phyloP scores from a whole-genome alignment of 2,113 vertebrate genomes.

The Tupaia tana region DNA sequence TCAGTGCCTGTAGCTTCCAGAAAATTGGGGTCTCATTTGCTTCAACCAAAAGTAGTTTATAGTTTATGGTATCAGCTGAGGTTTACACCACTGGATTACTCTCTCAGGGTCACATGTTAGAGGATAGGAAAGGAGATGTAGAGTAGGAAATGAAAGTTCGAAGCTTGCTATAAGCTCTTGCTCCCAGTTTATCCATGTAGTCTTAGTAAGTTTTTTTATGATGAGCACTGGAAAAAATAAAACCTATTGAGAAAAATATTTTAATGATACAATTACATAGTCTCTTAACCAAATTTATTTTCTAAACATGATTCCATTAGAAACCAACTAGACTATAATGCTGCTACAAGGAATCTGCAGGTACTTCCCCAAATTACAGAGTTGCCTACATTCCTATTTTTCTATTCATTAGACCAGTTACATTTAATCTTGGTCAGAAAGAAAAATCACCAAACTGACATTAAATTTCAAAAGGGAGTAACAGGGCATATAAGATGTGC shows the following conservation, averaged over 20 bases:
- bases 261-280: neutral
- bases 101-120: neutral
- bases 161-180: neutral
- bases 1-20: neutral
- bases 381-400: slow-evolving; percentile 7
- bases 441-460: neutral
- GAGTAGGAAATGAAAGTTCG: neutral
- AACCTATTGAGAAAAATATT: neutral
- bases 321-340: neutral
- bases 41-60: neutral
- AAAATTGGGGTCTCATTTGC: neutral
- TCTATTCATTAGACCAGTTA: neutral
- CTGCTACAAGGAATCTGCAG: neutral
- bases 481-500: neutral
- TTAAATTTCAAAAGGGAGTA: neutral
- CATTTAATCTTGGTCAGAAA: neutral
- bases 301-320: neutral
- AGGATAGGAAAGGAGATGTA: neutral
- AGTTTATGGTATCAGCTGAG: neutral
- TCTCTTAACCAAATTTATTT: slow-evolving; percentile 48
- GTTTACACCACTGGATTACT: neutral
- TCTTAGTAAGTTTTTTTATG: neutral
- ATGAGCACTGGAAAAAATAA: neutral
- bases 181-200: neutral
- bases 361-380: neutral